These are phyloP conservation scores for Heliconius ismenius DNA, from an alignment of 2,888 invertebrate species.

Conservation along the genomic window DNA sequence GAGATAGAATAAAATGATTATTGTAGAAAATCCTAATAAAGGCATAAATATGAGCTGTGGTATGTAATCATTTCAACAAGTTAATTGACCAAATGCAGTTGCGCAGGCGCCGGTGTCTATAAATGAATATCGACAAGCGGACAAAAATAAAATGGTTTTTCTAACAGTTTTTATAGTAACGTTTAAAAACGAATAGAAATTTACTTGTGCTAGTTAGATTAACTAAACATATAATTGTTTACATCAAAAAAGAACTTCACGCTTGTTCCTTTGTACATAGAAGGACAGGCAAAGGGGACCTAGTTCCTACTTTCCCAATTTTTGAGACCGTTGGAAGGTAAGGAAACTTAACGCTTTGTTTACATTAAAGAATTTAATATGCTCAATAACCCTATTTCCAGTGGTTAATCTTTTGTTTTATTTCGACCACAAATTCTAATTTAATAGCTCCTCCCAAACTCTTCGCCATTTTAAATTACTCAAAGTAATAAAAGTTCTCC, in stretches of 20 bases:
- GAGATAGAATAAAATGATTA: slow-evolving; percentile 19
- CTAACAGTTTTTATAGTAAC: neutral
- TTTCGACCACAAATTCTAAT: neutral
- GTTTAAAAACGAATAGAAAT: neutral
- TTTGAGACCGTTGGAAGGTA: neutral
- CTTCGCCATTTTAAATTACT: slow-evolving; percentile 13
- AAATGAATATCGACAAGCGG: slow-evolving; percentile 19
- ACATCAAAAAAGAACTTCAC: neutral
- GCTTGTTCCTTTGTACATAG: no score
- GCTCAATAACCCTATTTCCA: neutral
- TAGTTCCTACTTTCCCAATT: neutral
- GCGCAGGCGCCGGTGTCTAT: slow-evolving; percentile 37
- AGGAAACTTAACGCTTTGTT: neutral
- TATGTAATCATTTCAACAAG: slow-evolving; percentile 54
- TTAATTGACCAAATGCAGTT: slow-evolving; percentile 52
- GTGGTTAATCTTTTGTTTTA: neutral
- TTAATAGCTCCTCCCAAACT: neutral
- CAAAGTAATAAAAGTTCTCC: slow-evolving; percentile 10
- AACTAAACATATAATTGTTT: no score
- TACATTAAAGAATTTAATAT: neutral
- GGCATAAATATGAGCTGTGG: slow-evolving; percentile 43
- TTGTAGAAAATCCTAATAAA: slow-evolving; percentile 44
- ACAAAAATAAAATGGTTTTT: slow-evolving; percentile 13
- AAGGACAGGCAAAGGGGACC: no score
- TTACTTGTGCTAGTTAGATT: neutral